Evolutionary conservation across 2,888 invertebrate species (phyloP), one percentile per base, ranked within the genome.

Genomic region (Hybos culiciformis): DNA sequence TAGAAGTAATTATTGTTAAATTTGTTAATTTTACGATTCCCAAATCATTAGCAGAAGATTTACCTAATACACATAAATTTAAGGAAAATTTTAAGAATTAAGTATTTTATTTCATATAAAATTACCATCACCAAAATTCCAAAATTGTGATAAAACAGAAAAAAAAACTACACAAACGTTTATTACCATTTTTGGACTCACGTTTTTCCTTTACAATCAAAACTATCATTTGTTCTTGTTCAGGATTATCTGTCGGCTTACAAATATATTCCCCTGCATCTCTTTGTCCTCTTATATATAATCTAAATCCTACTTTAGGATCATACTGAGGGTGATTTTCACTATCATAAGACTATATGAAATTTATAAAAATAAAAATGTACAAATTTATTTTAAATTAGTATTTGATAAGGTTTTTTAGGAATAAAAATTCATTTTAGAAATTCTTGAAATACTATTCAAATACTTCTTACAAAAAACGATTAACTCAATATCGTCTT

Each of bases 231-330:
- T 4, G 46, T 49, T 46, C 47, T 51, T n/a, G 55, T 51, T 14
- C 62, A n/a, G 36, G 21, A 14, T 20, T 61, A 5, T 51, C 40
- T 52, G 57, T 55, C 7, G 65, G 63, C 31, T 54, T 56, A 49
- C 66, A 66, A 11, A 41, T 40, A 48, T 59, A 66, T 8, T 46
- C 48, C 48, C 65, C 65, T 46, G 53, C 52, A 46, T 66, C 62
- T 46, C 57, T 54, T 38, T 64, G 43, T 49, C 58, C 56, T 44
- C 56, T 55, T 43, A 66, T 56, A 56, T 56, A 56, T 42, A 61
- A 53, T 53, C 59, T 56, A 48, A 61, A 66, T 39, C 66, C 66
- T 37, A 58, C 54, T 42, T 55, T 55, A 37, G 64, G 61, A 53
- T 60, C 57, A 51, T 41, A 52, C 23, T 43, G 62, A 59, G 52